These are phyloP conservation scores for Montipora capitata DNA, from an alignment of 92 coral and sea anemone genomes.

Conservation along the genomic window DNA sequence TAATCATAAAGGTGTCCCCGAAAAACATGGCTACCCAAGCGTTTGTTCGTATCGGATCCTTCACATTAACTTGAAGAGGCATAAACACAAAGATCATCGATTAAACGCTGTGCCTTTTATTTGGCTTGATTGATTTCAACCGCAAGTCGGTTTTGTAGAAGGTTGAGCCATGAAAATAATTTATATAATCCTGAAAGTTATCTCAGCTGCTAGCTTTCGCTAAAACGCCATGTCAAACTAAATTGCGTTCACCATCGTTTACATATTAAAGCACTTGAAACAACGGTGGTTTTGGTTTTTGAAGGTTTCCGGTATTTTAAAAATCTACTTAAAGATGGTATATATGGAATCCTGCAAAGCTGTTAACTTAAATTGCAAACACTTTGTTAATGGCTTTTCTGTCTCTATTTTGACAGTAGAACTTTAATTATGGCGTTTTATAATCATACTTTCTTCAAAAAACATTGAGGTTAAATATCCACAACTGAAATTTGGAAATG, in stretches of 20 bases:
- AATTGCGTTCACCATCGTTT: conserved; percentile 2
- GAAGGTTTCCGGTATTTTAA: not conserved
- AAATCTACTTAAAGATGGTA: not conserved
- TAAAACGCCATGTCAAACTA: not conserved
- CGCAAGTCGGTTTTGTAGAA: no score
- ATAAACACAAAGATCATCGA: not conserved
- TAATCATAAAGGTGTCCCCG: conserved; percentile 29
- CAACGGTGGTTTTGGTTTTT: not conserved
- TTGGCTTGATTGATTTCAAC: not conserved
- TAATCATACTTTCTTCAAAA: not conserved
- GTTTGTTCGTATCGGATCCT: not conserved
- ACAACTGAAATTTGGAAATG: not conserved
- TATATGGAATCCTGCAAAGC: not conserved
- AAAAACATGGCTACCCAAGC: conserved; percentile 32
- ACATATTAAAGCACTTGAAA: not conserved
- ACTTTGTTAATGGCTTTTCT: not conserved
- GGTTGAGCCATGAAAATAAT: not conserved
- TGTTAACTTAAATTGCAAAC: not conserved
- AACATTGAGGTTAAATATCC: not conserved
- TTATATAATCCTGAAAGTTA: not conserved
- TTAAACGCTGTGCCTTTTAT: no score
- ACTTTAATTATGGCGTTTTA: not conserved
- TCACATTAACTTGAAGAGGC: not conserved
- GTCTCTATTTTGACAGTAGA: not conserved
- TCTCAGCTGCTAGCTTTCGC: not conserved